These are phyloP conservation scores for Chironomus striatipennis DNA, from an alignment of 1,140 invertebrate species.

Conservation along the genomic window DNA sequence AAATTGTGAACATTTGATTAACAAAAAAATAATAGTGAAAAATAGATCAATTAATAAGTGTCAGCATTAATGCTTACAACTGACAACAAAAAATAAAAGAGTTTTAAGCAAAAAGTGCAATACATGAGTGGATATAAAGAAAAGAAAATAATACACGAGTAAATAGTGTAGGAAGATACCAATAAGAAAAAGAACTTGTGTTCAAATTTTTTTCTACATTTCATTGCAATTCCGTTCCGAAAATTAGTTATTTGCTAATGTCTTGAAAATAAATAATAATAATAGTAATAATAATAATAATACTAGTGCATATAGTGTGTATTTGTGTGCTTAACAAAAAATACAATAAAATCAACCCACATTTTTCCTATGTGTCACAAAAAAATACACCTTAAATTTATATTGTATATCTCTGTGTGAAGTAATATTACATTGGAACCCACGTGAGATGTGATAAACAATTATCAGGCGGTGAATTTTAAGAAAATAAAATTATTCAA, in stretches of 20 bases:
- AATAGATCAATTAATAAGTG: background rate
- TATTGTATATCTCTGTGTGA: background rate
- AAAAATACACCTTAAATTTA: background rate
- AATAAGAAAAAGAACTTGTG: too few species aligned
- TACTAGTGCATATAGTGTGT: background rate
- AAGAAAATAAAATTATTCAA: background rate
- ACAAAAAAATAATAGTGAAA: background rate
- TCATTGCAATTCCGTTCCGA: background rate
- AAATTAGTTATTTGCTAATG: conserved; percentile 1
- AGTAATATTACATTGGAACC: background rate
- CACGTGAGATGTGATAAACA: conserved; percentile 12
- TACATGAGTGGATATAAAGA: background rate
- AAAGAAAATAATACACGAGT: background rate
- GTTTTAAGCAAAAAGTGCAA: background rate
- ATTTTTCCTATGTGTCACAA: conserved; percentile 7
- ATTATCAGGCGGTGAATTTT: background rate
- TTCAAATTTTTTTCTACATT: background rate
- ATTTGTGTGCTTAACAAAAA: background rate
- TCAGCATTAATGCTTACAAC: background rate
- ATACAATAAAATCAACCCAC: background rate
- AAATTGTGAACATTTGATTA: background rate
- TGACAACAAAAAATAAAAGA: too few species aligned
- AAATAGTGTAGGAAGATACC: background rate
- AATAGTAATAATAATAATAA: too few species aligned
- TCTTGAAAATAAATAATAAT: background rate